Percentiles rank a stretch among this genome's conserved stretches.
Evolutionary conservation across 2,113 vertebrate species (phyloP).

Genomic region (Excalfactoria chinensis): DNA sequence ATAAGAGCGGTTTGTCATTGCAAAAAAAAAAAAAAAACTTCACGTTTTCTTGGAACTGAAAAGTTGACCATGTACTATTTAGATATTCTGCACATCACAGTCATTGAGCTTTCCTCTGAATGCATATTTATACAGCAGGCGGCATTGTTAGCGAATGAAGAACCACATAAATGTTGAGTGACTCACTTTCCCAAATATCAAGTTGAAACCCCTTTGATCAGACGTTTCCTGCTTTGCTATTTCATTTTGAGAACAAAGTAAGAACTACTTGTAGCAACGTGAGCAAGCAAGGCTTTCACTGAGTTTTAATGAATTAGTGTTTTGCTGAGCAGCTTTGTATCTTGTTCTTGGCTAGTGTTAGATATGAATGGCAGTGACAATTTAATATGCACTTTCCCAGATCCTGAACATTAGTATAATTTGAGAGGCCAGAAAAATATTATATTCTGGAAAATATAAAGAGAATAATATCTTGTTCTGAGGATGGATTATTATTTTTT

Average conservation of each 20-base stretch:
- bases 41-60: slow-evolving; percentile 30
- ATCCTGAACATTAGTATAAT: not conserved
- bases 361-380: slow-evolving; percentile 62
- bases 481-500: not conserved
- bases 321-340: slow-evolving; percentile 75
- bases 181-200: slow-evolving; percentile 66
- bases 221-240: slow-evolving; percentile 64
- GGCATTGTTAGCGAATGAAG: slow-evolving; percentile 61
- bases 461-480: not conserved
- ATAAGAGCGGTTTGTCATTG: not conserved
- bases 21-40: slow-evolving; percentile 28
- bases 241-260: slow-evolving; percentile 64
- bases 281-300: slow-evolving; percentile 64
- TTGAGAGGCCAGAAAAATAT: not conserved
- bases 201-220: slow-evolving; percentile 77
- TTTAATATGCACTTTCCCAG: not conserved
- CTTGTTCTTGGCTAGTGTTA: slow-evolving; percentile 32
- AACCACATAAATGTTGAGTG: slow-evolving; percentile 30
- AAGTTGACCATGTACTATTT: slow-evolving; percentile 22
- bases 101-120: not conserved
- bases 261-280: slow-evolving; percentile 58
- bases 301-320: slow-evolving; percentile 76
- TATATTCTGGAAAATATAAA: not conserved
- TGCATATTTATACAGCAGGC: slow-evolving; percentile 37
- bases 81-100: slow-evolving; percentile 49